Base-by-base conservation (phyloP, 2,113 vertebrate genomes). In the Chitala chitala region DNA sequence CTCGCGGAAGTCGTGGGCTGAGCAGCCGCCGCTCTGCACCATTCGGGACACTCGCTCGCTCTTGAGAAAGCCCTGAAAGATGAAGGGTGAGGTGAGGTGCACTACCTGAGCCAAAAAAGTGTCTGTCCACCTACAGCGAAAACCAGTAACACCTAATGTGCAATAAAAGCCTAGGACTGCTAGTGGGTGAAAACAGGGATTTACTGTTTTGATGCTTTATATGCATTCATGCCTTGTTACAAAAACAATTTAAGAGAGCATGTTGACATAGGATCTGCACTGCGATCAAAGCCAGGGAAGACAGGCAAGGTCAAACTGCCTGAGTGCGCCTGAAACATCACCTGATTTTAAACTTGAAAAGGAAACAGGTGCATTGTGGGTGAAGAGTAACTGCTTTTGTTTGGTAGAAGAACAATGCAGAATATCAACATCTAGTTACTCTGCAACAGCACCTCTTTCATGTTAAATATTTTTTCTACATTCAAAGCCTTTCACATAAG, bases 1-100 rank as follows among this genome's bases (percentile, higher is more conserved):
- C 65, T 98, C 96, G 55, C 97, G 92, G 75, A 99, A 97, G 86
- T 99, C 97, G 79, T 88, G 93, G 76, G 94, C 94, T 71, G 95
- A 98, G 83, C 95, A 96, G 74, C 96, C 94, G 80, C 96, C 97
- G 15, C 93, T 93, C 81, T 94, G 93, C 31, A 99, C 96, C 96
- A 99, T 98, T 77, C 95, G 89, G 79, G 94, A 92, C 71, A 98
- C 95, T 0, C 96, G 90, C 68, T 99, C 96, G 46, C 96, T 98
- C 88, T 94, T 98, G 56, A 99, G 89, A 85, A 99, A 99, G 10
- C 96, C 93, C 97, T 99, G 84, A 78, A 1, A 80, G 31, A 38
- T 75, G 72, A 71, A n/a, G 5, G 51, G 71, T 4, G 58, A 64
- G 0, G 51, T 51, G 46, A 53, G 72, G n/a, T 12, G 15, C 46